Evolutionary conservation across 2,797 vertebrate genomes (phyloP), one percentile per base, ranked within the genome.

Genomic region (Hipposideros larvatus): DNA sequence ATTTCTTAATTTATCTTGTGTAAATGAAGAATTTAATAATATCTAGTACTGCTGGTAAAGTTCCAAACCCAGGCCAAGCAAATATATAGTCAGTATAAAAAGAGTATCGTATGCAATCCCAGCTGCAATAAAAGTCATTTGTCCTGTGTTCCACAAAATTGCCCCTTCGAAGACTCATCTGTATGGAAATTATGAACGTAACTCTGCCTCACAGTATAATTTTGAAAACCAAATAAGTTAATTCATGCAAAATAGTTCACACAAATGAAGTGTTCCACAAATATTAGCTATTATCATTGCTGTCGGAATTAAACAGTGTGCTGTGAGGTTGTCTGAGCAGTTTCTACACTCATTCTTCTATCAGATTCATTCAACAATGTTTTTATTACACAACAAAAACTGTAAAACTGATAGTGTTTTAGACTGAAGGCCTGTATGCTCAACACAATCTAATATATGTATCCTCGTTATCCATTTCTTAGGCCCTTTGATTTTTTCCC

Each of bases 181-280:
- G 19, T 80, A 1, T 87, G 34, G 41, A 96, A 87, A 90, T 48
- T 28, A 77, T 84, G n/a, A 87, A 73, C 0, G 59, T 83, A 51
- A 18, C 6, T 46, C 31, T 55, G 11, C 37, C 41, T 11, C 37
- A 84, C 13, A 24, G 1, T 73, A 11, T 24, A 28, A 83, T 41
- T 92, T 28, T 73, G 43, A 83, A 93, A 88, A 79, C 74, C 59
- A 57, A 96, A 91, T 90, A 57, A 83, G 15, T 59, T 55, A 63
- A 51, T 71, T 55, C 13, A 37, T 41, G 10, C 14, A 22, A 87
- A 90, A 37, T 53, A 68, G 78, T 83, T 95, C 48, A 0, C 1
- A 57, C 4, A 37, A 82, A 55, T 92, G 11, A 75, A 74, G 7
- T 18, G 0, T 14, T 80, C 31, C 21, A 61, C 31, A 86, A 86